A percentile compares a stretch with the other conserved stretches of the same genome.
phyloP scores from a whole-genome alignment of 2,888 invertebrate species.

The Phorcus lineatus region DNA sequence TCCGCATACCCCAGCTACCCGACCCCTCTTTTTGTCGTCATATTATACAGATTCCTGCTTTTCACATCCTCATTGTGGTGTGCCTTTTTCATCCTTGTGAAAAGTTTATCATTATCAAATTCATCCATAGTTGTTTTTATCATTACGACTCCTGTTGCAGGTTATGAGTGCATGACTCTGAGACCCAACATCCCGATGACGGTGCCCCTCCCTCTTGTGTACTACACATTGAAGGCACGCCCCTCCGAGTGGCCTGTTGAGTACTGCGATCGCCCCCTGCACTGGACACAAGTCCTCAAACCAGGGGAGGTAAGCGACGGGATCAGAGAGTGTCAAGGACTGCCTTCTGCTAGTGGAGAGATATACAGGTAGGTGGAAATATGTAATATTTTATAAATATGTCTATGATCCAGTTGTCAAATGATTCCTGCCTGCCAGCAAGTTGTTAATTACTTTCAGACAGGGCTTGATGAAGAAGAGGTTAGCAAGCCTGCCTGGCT shows the following conservation, averaged over 20 bases:
- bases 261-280: conserved; percentile 79
- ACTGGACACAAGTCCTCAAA: conserved; percentile 81
- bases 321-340: conserved; percentile 67
- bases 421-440: too few species aligned
- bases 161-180: conserved; percentile 41
- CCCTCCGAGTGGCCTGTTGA: conserved; percentile 79
- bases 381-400: background rate
- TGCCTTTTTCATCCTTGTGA: too few species aligned
- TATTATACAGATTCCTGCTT: too few species aligned
- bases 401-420: too few species aligned
- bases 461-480: too few species aligned
- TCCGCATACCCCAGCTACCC: too few species aligned
- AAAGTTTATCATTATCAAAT: too few species aligned
- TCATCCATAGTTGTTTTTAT: too few species aligned
- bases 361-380: conserved; percentile 9
- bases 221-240: conserved; percentile 85
- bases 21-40: too few species aligned
- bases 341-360: conserved; percentile 25
- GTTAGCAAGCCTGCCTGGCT: too few species aligned
- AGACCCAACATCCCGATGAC: conserved; percentile 76
- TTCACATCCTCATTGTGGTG: too few species aligned
- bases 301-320: conserved; percentile 75
- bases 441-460: too few species aligned
- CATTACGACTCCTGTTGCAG: conserved; percentile 27
- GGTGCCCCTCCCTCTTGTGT: conserved; percentile 86